phyloP scores from a whole-genome alignment of 2,113 vertebrate genomes.

The Cynopterus brachyotis region DNA sequence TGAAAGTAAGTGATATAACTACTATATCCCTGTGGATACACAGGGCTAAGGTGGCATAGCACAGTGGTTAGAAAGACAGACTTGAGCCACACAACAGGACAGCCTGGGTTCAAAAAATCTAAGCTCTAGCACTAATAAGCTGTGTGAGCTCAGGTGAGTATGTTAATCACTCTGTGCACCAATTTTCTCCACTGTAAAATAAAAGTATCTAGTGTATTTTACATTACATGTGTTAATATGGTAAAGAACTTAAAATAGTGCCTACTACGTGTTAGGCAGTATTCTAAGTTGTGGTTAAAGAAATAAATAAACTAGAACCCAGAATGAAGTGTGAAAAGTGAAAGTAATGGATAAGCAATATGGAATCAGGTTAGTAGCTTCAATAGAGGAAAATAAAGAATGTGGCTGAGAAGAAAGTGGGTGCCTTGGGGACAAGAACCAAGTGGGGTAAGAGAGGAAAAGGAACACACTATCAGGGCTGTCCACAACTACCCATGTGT shows the following conservation, averaged over 20 bases:
- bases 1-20: background rate
- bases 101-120: background rate
- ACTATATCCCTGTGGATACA: background rate
- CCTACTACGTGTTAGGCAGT: background rate
- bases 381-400: background rate
- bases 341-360: background rate
- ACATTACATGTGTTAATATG: background rate
- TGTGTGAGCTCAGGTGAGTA: background rate
- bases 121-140: background rate
- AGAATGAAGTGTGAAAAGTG: background rate
- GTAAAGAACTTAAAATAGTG: background rate
- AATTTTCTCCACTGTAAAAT: conserved; percentile 13
- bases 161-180: background rate
- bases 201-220: background rate
- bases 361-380: background rate
- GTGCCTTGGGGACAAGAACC: background rate
- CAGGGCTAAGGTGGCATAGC: background rate
- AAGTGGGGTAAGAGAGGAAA: background rate
- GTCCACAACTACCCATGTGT: background rate
- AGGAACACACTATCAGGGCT: background rate
- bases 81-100: background rate
- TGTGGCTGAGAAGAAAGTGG: background rate
- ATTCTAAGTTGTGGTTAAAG: background rate
- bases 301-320: conserved; percentile 22
- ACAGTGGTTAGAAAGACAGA: background rate